A percentile compares a stretch with the other conserved stretches of the same genome.
Evolutionary conservation across 2,113 vertebrate genomes (phyloP).

Genomic region (Chloropsis hardwickii): DNA sequence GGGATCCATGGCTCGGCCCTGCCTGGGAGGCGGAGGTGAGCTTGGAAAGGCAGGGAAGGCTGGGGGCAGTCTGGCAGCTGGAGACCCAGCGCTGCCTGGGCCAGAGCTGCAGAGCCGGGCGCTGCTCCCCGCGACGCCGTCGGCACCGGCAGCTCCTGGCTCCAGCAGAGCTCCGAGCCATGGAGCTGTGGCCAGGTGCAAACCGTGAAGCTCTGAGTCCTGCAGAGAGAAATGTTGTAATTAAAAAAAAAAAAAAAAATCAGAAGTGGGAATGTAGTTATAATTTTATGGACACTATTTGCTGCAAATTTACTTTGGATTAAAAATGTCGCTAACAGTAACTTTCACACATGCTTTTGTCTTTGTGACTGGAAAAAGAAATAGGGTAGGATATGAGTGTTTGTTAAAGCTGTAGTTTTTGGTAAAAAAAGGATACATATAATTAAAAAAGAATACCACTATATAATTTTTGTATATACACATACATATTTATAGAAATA

Average conservation of each 20-base stretch:
- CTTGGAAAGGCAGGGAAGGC: accelerated
- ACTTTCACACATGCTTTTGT: neutral
- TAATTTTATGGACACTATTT: neutral
- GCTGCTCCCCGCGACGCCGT: neutral
- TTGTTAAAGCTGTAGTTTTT: neutral
- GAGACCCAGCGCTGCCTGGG: accelerated
- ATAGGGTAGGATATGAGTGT: neutral
- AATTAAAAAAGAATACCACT: neutral
- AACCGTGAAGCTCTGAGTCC: neutral
- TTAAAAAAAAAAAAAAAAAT: neutral
- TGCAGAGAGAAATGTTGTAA: neutral
- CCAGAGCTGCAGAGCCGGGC: accelerated
- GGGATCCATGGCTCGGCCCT: accelerated
- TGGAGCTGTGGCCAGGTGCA: neutral
- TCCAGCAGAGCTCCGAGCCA: accelerated
- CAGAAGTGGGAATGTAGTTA: accelerated
- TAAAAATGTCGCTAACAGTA: neutral
- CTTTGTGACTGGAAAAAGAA: neutral
- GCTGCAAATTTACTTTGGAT: neutral
- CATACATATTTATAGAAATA: neutral
- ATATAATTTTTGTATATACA: neutral
- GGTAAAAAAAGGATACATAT: neutral
- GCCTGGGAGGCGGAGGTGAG: neutral
- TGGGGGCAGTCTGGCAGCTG: neutral
- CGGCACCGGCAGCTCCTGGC: neutral